These are phyloP conservation scores for Synanthedon formicaeformis DNA, from an alignment of 2,888 invertebrate species.

Conservation along the genomic window DNA sequence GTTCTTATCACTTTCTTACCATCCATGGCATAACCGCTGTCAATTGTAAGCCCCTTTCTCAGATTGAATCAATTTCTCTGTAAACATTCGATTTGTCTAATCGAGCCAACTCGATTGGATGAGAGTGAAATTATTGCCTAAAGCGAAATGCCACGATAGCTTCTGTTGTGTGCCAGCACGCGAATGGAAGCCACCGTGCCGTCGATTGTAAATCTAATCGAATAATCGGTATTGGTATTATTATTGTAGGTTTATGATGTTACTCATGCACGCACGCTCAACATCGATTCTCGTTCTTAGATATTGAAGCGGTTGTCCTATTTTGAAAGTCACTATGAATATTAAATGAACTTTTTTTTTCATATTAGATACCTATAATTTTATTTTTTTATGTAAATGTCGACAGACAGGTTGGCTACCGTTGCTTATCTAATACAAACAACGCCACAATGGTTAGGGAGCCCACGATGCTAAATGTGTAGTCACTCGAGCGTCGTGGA, in stretches of 20 bases:
- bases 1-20: conserved; percentile 32
- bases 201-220: not conserved
- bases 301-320: no score
- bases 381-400: no score
- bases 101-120: conserved; percentile 12
- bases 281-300: conserved; percentile 1
- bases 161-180: conserved; percentile 24
- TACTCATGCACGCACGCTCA: conserved; percentile 19
- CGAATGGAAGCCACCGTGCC: not conserved
- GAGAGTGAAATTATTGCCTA: conserved; percentile 21
- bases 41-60: conserved; percentile 30
- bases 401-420: no score
- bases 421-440: no score
- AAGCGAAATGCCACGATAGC: conserved; percentile 29
- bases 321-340: no score
- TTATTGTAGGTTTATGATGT: not conserved
- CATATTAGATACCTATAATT: no score
- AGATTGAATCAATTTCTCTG: conserved; percentile 33
- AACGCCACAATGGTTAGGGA: no score
- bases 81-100: conserved; percentile 19
- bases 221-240: not conserved
- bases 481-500: no score
- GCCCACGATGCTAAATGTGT: no score
- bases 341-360: no score
- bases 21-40: conserved; percentile 23